Evolutionary conservation across 1,140 invertebrate species (phyloP), one percentile per base, ranked within the genome.

Genomic region (Rhagoletis pomonella): DNA sequence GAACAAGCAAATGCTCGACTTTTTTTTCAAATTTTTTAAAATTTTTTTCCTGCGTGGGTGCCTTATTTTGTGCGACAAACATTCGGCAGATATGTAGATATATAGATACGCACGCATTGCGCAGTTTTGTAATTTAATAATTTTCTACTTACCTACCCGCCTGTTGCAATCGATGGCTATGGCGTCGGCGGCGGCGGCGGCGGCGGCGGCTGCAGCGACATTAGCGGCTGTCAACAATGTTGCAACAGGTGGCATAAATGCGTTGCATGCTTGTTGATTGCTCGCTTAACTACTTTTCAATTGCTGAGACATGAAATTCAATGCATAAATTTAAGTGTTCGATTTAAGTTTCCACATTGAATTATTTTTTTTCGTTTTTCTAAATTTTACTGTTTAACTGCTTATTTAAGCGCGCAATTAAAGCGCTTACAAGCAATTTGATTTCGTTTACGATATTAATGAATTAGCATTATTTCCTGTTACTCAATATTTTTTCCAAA

Each of bases 211-310:
- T 19, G 60, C 17, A 29, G n/a, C 62, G 62, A 29, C 64, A 67
- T 67, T 29, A 39, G 10, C 64, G 64, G 39, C 64, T 10, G 29
- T 29, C 64, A 67, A 12, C 19, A 67, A 10, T 73, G 42, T 73
- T 73, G 67, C 67, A 73, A 73, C 67, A 73, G 67, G 67, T 73
- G 67, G 39, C 42, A 39, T 73, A 29, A 3, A 67, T 67, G 14
- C 2, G 1, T 19, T 14, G 29, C 29, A 29, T 29, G 14, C n/a
- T 29, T 9, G n/a, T 29, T 29, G n/a, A 0, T 67, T 67, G 12
- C 39, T 67, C 39, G 10, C 67, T 47, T 10, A 55, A 55, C 5
- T 55, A 10, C 5, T 55, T 55, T 44, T 47, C 67, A 47, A 39
- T 12, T 10, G 42, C 42, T 73, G 42, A 4, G 12, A 73, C 44